Percentiles rank a stretch among this genome's conserved stretches.
phyloP scores from a whole-genome alignment of 2,888 invertebrate species.

The Habrosyne pyritoides region DNA sequence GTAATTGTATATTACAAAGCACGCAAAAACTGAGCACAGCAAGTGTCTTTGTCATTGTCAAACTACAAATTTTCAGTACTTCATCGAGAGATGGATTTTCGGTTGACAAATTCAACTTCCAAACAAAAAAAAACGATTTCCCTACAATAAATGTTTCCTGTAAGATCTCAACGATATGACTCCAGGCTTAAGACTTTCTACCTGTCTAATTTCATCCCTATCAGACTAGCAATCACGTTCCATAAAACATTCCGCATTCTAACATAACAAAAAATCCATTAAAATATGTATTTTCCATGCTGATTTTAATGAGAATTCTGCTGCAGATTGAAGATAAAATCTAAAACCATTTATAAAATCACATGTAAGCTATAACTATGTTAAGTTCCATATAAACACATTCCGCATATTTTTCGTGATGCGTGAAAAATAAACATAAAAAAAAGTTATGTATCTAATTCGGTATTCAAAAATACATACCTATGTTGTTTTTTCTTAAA shows the following conservation, averaged over 20 bases:
- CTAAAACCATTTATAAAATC: neutral
- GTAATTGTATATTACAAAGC: too few species aligned
- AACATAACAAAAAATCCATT: neutral
- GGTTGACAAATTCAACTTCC: neutral
- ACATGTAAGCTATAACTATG: neutral
- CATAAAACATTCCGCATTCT: neutral
- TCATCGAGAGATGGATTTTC: too few species aligned
- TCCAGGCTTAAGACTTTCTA: too few species aligned
- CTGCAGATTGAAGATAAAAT: neutral
- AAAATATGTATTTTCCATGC: neutral
- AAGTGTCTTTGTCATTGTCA: too few species aligned
- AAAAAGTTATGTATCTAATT: neutral
- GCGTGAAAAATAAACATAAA: neutral
- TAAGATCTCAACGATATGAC: too few species aligned
- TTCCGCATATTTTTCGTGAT: neutral
- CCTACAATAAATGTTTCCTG: too few species aligned
- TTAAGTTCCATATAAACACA: neutral
- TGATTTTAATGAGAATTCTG: neutral
- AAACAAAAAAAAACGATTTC: neutral
- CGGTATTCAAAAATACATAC: neutral
- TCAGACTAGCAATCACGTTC: too few species aligned
- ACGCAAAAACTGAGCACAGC: too few species aligned
- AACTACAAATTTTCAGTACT: too few species aligned
- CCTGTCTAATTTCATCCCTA: neutral
- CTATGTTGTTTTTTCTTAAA: too few species aligned